These are phyloP conservation scores for Mormyrus lacerda DNA, from an alignment of 2,113 vertebrate species.

Conservation along the genomic window DNA sequence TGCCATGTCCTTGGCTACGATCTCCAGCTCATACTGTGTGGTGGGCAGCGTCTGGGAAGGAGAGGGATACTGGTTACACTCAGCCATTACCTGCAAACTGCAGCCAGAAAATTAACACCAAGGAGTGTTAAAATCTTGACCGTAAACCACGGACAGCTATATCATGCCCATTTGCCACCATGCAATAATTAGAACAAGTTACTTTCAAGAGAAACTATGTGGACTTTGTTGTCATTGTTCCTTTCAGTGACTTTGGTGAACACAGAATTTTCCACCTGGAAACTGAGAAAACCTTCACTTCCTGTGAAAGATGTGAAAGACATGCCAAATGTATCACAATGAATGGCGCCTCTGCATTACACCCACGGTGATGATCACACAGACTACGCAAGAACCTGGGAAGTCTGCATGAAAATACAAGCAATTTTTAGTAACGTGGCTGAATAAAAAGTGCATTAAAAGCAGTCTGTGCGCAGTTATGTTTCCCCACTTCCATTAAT, in stretches of 20 bases:
- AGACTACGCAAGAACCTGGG: background rate
- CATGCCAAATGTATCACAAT: background rate
- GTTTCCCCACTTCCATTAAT: background rate
- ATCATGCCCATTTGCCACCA: background rate
- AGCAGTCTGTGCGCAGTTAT: background rate
- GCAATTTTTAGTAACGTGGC: background rate
- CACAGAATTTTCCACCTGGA: background rate
- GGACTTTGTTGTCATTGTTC: background rate
- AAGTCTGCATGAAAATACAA: background rate
- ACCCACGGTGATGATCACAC: background rate
- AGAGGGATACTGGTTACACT: background rate
- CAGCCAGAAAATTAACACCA: background rate
- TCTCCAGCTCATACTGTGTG: conserved; percentile 85
- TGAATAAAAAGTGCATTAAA: background rate
- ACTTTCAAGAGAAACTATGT: background rate
- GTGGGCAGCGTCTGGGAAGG: conserved; percentile 78
- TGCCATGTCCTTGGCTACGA: conserved; percentile 93
- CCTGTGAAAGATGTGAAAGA: background rate
- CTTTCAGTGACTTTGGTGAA: background rate
- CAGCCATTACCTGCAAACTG: background rate
- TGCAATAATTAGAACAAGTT: background rate
- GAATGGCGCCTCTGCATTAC: background rate
- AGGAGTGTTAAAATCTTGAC: background rate
- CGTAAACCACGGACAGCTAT: background rate
- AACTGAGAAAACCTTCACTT: background rate